Conservation (phyloP, 2,888 invertebrate species). For the Drosophila koepferae region DNA sequence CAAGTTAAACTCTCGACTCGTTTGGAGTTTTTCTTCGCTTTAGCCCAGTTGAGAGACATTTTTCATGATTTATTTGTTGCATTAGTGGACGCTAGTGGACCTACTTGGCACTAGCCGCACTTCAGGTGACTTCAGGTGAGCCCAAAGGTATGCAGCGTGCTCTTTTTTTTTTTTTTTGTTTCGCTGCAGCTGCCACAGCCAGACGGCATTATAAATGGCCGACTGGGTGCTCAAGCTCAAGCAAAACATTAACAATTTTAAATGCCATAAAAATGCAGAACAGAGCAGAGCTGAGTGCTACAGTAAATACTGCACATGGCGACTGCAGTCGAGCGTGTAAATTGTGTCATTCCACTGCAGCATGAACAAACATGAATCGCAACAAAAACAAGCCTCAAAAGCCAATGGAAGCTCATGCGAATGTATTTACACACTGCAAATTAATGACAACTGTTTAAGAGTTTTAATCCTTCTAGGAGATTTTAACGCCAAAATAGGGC, state of each 20-base stretch:
- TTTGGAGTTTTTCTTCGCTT: neutral
- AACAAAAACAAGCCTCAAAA: conserved; percentile 9
- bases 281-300: conserved; percentile 14
- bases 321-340: conserved; percentile 32
- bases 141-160: conserved; percentile 47
- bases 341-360: conserved; percentile 42
- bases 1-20: neutral
- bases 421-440: conserved; percentile 29
- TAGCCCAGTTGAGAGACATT: conserved; percentile 29
- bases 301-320: conserved; percentile 41
- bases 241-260: conserved; percentile 54
- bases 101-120: conserved; percentile 44
- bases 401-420: conserved; percentile 20
- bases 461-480: too few relatives aligned
- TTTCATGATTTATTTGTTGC: conserved; percentile 66
- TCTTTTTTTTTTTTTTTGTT: conserved; percentile 13
- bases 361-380: conserved; percentile 25
- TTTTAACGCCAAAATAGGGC: too few relatives aligned
- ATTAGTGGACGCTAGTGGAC: conserved; percentile 51
- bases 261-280: conserved; percentile 45
- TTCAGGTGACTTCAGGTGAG: conserved; percentile 36
- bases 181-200: conserved; percentile 25
- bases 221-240: conserved; percentile 27
- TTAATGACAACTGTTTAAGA: conserved; percentile 23
- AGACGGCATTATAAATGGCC: conserved; percentile 41